These are phyloP conservation scores for Ranitomeya imitator DNA, from an alignment of 2,113 vertebrate genomes.

Conservation along the genomic window DNA sequence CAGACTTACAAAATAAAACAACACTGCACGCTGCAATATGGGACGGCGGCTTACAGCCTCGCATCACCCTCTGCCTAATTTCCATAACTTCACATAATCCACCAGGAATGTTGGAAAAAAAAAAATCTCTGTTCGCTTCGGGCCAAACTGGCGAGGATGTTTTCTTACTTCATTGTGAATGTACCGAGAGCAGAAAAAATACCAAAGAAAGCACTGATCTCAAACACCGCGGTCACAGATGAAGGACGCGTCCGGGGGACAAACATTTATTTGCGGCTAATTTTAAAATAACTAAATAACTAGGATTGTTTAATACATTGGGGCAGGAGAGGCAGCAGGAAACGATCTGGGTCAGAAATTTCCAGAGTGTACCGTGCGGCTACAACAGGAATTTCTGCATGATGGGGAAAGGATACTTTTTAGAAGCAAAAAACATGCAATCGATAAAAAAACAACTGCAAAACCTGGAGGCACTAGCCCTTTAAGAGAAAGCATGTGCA, in stretches of 20 bases:
- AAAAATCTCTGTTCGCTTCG: background rate
- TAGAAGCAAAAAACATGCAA: too few relatives aligned
- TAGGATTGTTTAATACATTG: too few relatives aligned
- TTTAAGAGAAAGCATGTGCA: too few relatives aligned
- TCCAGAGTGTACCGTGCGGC: too few relatives aligned
- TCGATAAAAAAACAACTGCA: too few relatives aligned
- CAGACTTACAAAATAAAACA: background rate
- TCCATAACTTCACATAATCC: slow-evolving; percentile 51
- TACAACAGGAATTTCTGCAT: too few relatives aligned
- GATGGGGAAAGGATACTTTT: too few relatives aligned
- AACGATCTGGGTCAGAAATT: too few relatives aligned
- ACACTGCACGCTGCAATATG: background rate
- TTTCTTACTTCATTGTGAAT: slow-evolving; percentile 46
- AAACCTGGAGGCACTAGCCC: too few relatives aligned
- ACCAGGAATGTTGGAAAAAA: slow-evolving; percentile 32
- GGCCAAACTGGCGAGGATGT: slow-evolving; percentile 36
- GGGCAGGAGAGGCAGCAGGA: too few relatives aligned
- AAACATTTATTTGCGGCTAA: too few relatives aligned
- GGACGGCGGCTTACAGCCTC: slow-evolving; percentile 24
- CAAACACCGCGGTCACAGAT: background rate
- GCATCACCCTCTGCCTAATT: slow-evolving; percentile 43
- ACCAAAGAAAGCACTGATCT: background rate
- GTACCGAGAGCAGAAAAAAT: slow-evolving; percentile 7
- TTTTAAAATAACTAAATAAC: too few relatives aligned
- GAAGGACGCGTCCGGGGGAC: background rate